A percentile compares a stretch with the other conserved stretches of the same genome.
These are phyloP conservation scores for Heliopora coerulea DNA, from an alignment of 92 coral and sea anemone genomes.

Conservation along the genomic window DNA sequence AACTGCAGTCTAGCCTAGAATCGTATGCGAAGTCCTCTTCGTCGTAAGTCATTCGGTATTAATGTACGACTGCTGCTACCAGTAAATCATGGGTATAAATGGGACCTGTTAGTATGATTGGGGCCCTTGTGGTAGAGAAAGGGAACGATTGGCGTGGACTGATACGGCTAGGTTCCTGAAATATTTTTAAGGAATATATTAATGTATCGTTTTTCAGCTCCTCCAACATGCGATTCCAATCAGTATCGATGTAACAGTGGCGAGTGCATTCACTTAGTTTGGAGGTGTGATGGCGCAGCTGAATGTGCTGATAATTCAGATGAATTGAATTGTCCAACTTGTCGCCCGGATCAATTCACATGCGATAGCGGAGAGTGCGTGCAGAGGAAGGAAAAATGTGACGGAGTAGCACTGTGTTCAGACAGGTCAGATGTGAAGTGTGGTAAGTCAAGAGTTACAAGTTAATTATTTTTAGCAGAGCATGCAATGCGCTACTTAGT, in stretches of 20 bases:
- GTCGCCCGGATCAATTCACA: background rate
- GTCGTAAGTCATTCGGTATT: too few relatives aligned
- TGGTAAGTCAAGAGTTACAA: slow-evolving; percentile 30
- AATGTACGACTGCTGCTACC: too few relatives aligned
- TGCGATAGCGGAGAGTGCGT: slow-evolving; percentile 32
- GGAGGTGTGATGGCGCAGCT: slow-evolving; percentile 39
- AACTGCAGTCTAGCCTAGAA: too few relatives aligned
- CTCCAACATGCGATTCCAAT: slow-evolving; percentile 61
- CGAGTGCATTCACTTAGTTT: slow-evolving; percentile 59
- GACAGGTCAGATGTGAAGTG: slow-evolving; percentile 21
- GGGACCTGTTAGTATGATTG: too few relatives aligned
- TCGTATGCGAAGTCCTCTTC: too few relatives aligned
- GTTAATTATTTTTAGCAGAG: too few relatives aligned
- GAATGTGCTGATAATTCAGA: slow-evolving; percentile 57
- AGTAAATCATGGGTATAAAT: too few relatives aligned
- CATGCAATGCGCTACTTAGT: too few relatives aligned
- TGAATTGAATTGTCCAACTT: slow-evolving; percentile 60
- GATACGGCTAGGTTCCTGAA: background rate
- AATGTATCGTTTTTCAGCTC: background rate
- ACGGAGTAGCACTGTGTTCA: slow-evolving; percentile 4
- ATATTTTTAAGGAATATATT: background rate
- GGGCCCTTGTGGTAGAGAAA: too few relatives aligned
- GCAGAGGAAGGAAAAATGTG: background rate
- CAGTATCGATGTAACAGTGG: slow-evolving; percentile 58
- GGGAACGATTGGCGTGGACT: too few relatives aligned